phyloP scores from a whole-genome alignment of 2,888 invertebrate species.

The Quadroppia sp. region DNA sequence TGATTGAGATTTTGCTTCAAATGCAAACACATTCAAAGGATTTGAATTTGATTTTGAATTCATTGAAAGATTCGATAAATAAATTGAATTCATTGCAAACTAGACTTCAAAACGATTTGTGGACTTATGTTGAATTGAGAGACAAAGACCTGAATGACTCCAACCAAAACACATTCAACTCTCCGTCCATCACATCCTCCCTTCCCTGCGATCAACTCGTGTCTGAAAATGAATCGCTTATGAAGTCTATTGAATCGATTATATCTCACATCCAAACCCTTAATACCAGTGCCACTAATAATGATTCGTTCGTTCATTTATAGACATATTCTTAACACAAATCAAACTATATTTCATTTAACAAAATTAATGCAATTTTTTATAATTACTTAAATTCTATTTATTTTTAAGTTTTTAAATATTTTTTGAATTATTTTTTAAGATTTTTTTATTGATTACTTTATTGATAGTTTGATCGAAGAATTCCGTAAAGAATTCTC shows the following conservation, averaged over 20 bases:
- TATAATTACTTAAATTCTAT: neutral
- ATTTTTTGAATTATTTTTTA: no score
- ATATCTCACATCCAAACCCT: conserved; percentile 5
- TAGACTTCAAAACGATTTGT: conserved; percentile 32
- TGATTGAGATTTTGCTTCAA: conserved; percentile 10
- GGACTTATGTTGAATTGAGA: neutral
- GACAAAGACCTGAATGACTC: neutral
- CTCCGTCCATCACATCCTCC: neutral
- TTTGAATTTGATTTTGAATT: neutral
- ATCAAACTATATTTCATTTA: neutral
- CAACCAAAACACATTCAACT: neutral
- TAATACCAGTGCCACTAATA: neutral
- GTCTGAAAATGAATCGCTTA: conserved; percentile 10
- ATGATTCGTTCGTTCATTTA: conserved; percentile 19
- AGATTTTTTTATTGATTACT: no score
- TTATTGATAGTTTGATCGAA: no score
- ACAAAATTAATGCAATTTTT: neutral
- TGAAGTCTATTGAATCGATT: conserved; percentile 23
- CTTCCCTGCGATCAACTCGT: neutral
- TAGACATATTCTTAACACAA: neutral
- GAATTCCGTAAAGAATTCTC: no score
- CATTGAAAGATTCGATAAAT: neutral
- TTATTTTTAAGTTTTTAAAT: no score
- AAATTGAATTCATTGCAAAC: conserved; percentile 3
- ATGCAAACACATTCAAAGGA: conserved; percentile 15